Evolutionary conservation across 2,888 invertebrate species (phyloP).

Genomic region (Caenorhabditis japonica): DNA sequence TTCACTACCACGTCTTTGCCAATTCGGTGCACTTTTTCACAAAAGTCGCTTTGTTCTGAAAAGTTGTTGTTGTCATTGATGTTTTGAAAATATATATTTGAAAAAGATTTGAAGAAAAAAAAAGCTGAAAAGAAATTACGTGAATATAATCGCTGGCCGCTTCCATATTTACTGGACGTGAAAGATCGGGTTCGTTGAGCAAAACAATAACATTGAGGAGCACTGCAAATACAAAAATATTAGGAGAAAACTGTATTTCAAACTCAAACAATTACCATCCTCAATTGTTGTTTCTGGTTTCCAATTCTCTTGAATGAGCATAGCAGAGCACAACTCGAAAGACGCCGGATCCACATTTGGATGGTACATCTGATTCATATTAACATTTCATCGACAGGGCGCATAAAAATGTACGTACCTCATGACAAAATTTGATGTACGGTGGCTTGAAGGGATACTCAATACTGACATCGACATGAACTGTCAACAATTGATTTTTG

Average conservation of each 20-base stretch:
- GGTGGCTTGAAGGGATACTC: conserved; percentile 52
- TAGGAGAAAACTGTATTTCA: background rate
- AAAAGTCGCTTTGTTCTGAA: conserved; percentile 23
- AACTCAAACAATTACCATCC: conserved; percentile 15
- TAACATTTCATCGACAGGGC: background rate
- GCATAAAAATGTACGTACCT: background rate
- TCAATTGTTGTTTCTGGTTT: conserved; percentile 52
- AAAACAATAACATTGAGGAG: conserved; percentile 37
- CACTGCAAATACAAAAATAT: conserved; percentile 17
- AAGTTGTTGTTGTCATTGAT: too few species aligned
- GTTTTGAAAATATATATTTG: too few species aligned
- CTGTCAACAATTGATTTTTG: conserved; percentile 27
- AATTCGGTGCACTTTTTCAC: conserved; percentile 23
- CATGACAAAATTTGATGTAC: conserved; percentile 25
- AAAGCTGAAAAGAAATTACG: conserved; percentile 3
- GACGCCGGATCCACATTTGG: conserved; percentile 43
- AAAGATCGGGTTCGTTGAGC: conserved; percentile 49
- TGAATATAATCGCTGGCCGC: conserved; percentile 48
- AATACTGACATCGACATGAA: conserved; percentile 30
- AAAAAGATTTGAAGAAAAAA: background rate
- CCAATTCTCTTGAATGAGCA: conserved; percentile 45
- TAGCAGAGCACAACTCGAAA: conserved; percentile 37
- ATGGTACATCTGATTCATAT: conserved; percentile 31
- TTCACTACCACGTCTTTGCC: conserved; percentile 25
- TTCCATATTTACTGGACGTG: conserved; percentile 47